Evolutionary conservation across 2,797 vertebrate species (phyloP), one percentile per base, ranked within the genome.

Genomic region (Gambusia yucatana): DNA sequence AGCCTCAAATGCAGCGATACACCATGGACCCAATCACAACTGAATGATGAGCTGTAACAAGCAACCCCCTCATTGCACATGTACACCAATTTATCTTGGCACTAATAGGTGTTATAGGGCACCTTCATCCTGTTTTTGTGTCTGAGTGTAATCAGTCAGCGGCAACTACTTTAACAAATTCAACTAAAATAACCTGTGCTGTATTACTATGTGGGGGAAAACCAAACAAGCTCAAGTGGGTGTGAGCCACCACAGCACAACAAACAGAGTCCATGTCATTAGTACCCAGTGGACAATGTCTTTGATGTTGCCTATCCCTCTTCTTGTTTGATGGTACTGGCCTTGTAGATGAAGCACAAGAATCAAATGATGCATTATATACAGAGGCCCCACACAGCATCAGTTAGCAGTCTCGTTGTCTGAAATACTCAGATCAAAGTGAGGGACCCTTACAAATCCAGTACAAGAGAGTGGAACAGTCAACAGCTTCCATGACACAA

Each of bases 351-450:
- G 87, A 90, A 91, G 86, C 81, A 80, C 83, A 86, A 80, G 85
- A 94, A 93, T 94, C 88, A 93, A 90, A 93, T 88, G 78, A 89
- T 89, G 77, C 67, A 91, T 92, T 86, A 84, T 87, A 83, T 82
- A 84, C 73, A 39, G 65, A 82, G 77, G 76, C 76, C 78, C 70
- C 86, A 83, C 84, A 86, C 82, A 84, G 80, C 81, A 79, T 82
- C 86, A 85, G 87, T 89, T 90, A 88, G 78, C 75, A 39, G 81
- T 79, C 74, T 82, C 82, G 80, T 77, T 78, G 69, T 70, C 83
- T 84, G 82, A 63, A 90, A 91, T 76, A 69, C 79, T 87, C 65
- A 77, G 84, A 92, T 90, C 88, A 92, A 87, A 94, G 84, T 78
- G 57, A 83, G 69, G 67, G 65, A 70, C 75, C 57, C 72, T 74